These are phyloP conservation scores for Phenacoccus solenopsis DNA, from an alignment of 1,140 invertebrate genomes.

Conservation along the genomic window DNA sequence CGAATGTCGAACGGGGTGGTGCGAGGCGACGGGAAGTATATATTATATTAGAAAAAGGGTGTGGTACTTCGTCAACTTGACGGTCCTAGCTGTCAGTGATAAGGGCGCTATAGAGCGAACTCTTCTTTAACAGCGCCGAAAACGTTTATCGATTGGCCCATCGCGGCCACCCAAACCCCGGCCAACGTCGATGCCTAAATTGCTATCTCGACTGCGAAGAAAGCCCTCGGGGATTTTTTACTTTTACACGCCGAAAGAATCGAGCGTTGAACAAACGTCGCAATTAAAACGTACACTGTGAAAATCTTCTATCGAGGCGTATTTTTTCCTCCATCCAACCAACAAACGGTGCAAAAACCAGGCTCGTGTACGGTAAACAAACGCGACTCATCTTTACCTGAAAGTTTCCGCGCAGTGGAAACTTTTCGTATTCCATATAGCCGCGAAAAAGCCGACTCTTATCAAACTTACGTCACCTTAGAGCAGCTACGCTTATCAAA, in stretches of 20 bases:
- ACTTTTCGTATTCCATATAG: too few species aligned
- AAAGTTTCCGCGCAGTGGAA: too few species aligned
- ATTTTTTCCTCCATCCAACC: too few species aligned
- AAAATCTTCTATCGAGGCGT: too few species aligned
- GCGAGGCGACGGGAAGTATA: slow-evolving; percentile 1
- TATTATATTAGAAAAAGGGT: slow-evolving; percentile 18
- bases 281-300: too few species aligned
- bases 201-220: neutral
- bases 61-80: slow-evolving; percentile 15
- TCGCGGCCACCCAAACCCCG: slow-evolving; percentile 14
- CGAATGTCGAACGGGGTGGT: neutral
- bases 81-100: slow-evolving; percentile 15
- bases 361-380: too few species aligned
- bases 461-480: too few species aligned
- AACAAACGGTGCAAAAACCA: too few species aligned
- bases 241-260: neutral
- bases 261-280: neutral
- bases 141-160: slow-evolving; percentile 16
- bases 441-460: too few species aligned
- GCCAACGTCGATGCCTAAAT: slow-evolving; percentile 4
- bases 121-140: slow-evolving; percentile 12
- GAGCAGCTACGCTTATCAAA: too few species aligned
- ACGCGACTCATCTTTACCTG: too few species aligned
- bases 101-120: slow-evolving; percentile 13
- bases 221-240: slow-evolving; percentile 5